These are phyloP conservation scores for Panulirus ornatus DNA, from an alignment of 1,140 invertebrate genomes.

Conservation along the genomic window DNA sequence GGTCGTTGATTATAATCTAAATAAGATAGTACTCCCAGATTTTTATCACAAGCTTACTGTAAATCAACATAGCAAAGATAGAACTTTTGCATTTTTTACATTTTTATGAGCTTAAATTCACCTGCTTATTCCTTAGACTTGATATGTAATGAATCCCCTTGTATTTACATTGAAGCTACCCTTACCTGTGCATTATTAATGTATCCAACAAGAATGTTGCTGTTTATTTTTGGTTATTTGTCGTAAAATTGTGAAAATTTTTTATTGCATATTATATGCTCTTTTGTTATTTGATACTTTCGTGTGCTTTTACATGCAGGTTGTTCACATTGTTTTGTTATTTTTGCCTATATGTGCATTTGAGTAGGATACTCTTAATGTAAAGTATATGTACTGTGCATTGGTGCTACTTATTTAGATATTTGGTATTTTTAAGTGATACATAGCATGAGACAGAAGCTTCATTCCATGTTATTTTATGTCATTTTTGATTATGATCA, in stretches of 20 bases:
- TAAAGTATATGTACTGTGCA: not conserved
- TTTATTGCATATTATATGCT: not conserved
- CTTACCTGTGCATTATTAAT: constrained; percentile 2
- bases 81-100: no score
- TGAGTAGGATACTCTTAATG: no score
- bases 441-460: not conserved
- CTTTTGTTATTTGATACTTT: not conserved
- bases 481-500: not conserved
- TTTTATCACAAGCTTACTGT: no score
- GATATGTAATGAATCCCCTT: not conserved
- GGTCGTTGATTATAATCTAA: not conserved
- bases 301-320: not conserved
- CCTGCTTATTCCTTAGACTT: constrained; percentile 22
- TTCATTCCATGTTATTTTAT: not conserved
- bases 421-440: not conserved
- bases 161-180: not conserved
- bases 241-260: not conserved
- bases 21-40: no score
- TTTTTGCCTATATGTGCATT: no score
- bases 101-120: no score
- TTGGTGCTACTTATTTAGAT: not conserved
- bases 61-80: no score
- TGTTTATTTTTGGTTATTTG: constrained; percentile 2
- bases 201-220: constrained; percentile 12
- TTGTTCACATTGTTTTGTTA: constrained; percentile 7